These are phyloP conservation scores for Andricus quercusramuli DNA, from an alignment of 2,888 invertebrate genomes.

Conservation along the genomic window DNA sequence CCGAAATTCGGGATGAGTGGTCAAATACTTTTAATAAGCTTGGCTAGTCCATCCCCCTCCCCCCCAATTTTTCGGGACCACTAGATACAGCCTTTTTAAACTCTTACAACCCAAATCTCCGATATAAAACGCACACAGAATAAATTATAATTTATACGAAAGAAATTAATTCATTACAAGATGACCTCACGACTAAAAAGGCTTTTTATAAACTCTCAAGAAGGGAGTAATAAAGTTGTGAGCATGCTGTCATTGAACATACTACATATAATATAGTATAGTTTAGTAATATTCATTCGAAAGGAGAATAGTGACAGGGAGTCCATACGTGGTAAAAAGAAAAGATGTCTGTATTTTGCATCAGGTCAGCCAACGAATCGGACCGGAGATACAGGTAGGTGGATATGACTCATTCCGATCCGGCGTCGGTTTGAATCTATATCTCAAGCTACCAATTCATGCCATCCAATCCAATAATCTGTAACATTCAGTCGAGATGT, in stretches of 20 bases:
- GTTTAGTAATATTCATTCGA: neutral
- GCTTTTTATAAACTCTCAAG: neutral
- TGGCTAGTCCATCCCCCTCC: too few relatives aligned
- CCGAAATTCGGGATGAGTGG: neutral
- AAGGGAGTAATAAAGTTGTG: conserved; percentile 8
- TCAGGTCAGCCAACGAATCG: conserved; percentile 57
- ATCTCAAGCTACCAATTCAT: neutral
- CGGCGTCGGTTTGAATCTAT: conserved; percentile 29
- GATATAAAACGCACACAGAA: neutral
- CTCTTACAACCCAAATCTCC: neutral
- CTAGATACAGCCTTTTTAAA: neutral
- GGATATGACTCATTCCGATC: conserved; percentile 65
- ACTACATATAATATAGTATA: neutral
- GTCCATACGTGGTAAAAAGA: conserved; percentile 15
- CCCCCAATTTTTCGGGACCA: too few relatives aligned
- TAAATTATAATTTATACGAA: neutral
- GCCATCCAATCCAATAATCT: neutral
- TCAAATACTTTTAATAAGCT: too few relatives aligned
- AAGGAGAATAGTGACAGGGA: conserved; percentile 1
- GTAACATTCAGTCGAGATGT: too few relatives aligned
- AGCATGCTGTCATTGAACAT: neutral
- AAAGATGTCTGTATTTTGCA: conserved; percentile 52
- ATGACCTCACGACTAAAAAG: conserved; percentile 4
- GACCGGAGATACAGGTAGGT: conserved; percentile 64
- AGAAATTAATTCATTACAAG: neutral